These are phyloP conservation scores for Lydus trimaculatus DNA, from an alignment of 2,888 invertebrate genomes.

Conservation along the genomic window DNA sequence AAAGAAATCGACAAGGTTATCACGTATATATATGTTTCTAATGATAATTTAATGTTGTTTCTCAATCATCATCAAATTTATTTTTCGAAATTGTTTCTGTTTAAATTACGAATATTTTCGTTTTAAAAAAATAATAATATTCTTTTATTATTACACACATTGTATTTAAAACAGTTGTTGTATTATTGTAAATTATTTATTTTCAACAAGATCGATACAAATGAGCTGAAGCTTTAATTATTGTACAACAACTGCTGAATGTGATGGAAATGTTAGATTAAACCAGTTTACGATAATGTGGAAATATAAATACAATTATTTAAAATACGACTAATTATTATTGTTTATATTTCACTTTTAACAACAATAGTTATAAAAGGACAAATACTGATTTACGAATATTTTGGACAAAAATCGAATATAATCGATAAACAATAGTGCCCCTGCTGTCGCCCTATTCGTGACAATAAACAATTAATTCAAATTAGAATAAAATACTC, in stretches of 20 bases:
- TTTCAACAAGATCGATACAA: not conserved
- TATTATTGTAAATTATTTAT: not conserved
- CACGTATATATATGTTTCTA: not conserved
- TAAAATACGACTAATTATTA: not conserved
- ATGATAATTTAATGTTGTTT: conserved; percentile 1
- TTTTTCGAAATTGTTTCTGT: not conserved
- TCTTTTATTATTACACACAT: too few species aligned
- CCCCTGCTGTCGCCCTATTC: not conserved
- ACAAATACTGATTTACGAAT: too few species aligned
- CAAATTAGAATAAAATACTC: conserved; percentile 4
- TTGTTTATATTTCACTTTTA: not conserved
- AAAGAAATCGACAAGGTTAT: not conserved
- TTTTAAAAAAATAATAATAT: too few species aligned
- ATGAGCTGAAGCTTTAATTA: not conserved
- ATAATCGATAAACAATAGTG: too few species aligned
- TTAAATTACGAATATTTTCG: too few species aligned
- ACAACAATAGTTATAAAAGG: not conserved
- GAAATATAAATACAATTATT: not conserved
- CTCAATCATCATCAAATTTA: not conserved
- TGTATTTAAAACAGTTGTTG: too few species aligned
- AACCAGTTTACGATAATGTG: not conserved
- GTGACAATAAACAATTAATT: not conserved
- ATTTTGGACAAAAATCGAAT: too few species aligned
- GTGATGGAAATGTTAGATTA: not conserved
- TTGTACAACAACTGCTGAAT: not conserved